Evolutionary conservation across 2,113 vertebrate species (phyloP).

Genomic region (Lepidothrix coronata): DNA sequence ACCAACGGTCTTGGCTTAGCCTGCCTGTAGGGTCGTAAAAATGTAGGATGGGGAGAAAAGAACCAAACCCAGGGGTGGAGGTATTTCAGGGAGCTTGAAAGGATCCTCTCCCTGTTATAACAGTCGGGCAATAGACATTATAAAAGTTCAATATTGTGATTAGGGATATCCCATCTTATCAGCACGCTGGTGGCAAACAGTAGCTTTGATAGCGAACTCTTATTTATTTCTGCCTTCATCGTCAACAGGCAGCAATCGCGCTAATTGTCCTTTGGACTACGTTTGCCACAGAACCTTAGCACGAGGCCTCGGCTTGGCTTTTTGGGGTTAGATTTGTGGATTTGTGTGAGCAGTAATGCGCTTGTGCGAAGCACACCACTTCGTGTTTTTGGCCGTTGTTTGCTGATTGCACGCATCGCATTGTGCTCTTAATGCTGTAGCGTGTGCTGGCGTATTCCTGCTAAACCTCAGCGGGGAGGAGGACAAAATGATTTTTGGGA

Average conservation of each 20-base stretch:
- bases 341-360: background rate
- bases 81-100: background rate
- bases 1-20: background rate
- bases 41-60: background rate
- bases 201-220: background rate
- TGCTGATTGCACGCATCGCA: background rate
- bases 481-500: background rate
- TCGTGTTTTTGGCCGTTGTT: background rate
- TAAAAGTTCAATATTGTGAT: background rate
- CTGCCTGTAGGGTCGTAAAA: background rate
- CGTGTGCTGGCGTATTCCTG: background rate
- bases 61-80: background rate
- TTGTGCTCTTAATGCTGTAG: background rate
- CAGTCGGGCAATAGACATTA: background rate
- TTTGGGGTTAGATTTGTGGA: background rate
- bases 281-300: background rate
- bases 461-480: background rate
- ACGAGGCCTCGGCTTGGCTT: accelerated
- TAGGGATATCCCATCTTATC: background rate
- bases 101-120: background rate
- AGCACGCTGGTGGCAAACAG: background rate
- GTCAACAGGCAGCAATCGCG: background rate
- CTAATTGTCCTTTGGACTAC: background rate
- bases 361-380: background rate
- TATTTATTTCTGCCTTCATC: background rate